Evolutionary conservation across 2,797 vertebrate genomes (phyloP).

Genomic region (Anabacerthia variegaticeps): DNA sequence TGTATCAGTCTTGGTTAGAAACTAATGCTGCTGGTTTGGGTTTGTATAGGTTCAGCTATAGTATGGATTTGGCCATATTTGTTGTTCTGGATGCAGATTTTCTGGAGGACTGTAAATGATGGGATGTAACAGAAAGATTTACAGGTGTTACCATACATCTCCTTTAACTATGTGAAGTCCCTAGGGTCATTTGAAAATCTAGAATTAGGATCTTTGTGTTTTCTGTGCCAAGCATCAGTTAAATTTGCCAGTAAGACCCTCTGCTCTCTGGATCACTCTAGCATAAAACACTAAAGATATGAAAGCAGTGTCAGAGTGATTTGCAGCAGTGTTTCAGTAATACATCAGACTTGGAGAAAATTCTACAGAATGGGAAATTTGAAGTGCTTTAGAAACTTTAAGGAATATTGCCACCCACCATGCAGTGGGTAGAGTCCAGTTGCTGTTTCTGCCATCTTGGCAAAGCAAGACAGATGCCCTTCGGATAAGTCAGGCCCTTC

Average conservation of each 20-base stretch:
- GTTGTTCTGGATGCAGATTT: background rate
- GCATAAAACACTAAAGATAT: background rate
- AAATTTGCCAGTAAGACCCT: background rate
- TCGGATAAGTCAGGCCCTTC: background rate
- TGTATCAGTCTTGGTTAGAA: background rate
- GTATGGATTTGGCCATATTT: background rate
- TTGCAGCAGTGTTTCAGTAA: background rate
- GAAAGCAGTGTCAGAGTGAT: background rate
- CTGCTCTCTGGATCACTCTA: background rate
- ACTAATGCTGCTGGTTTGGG: background rate
- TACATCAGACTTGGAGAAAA: background rate
- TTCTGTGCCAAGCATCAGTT: background rate
- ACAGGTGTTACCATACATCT: background rate
- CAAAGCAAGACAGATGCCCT: background rate
- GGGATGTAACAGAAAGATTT: background rate
- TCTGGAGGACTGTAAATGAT: background rate
- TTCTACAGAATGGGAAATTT: background rate
- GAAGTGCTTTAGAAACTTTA: background rate
- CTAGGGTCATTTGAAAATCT: background rate
- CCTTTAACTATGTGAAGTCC: background rate
- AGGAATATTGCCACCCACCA: background rate
- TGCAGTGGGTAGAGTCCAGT: background rate
- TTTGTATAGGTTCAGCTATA: background rate
- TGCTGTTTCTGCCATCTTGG: background rate
- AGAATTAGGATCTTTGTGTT: background rate